Conservation (phyloP, 2,113 vertebrate species). For the Oxyruncus cristatus region DNA sequence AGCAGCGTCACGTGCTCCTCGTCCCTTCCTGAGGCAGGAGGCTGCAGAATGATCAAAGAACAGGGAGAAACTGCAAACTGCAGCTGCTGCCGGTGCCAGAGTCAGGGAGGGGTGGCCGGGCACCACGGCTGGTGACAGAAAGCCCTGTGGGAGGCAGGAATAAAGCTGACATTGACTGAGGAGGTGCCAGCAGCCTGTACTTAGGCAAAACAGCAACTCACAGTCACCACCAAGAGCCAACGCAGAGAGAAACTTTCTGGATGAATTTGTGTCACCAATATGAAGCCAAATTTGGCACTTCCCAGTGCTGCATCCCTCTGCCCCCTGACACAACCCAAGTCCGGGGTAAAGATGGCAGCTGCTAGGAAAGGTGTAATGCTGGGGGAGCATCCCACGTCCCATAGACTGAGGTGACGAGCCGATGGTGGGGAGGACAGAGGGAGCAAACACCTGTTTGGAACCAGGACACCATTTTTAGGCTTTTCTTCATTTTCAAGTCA, state of each 20-base stretch:
- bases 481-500: neutral
- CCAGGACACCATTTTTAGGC: neutral
- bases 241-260: neutral
- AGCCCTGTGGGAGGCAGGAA: neutral
- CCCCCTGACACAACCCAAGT: accelerated
- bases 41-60: neutral
- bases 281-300: neutral
- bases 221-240: neutral
- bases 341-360: neutral
- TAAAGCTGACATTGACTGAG: neutral
- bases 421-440: neutral
- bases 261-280: neutral
- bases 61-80: neutral
- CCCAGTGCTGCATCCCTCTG: neutral
- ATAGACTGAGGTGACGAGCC: neutral
- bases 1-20: neutral
- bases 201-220: neutral
- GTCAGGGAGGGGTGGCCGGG: neutral
- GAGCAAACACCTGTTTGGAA: neutral
- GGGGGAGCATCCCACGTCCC: accelerated
- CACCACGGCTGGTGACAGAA: neutral
- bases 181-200: slow-evolving; percentile 14
- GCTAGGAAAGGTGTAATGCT: neutral
- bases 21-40: neutral
- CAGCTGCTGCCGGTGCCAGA: neutral